Conservation (phyloP, 2,888 invertebrate genomes). For the Microdon myrmicae region DNA sequence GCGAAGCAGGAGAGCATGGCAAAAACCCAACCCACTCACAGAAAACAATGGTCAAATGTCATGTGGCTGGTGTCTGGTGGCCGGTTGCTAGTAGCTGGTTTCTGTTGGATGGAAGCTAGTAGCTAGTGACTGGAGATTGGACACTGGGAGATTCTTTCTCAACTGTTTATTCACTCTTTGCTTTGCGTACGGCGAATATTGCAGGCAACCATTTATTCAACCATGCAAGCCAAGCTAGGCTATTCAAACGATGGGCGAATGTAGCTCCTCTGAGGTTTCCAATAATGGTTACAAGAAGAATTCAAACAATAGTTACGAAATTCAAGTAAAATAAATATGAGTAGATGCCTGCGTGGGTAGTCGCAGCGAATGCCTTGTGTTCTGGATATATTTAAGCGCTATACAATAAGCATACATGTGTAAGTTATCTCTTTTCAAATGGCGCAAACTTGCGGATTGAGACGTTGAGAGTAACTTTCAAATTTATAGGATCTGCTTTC, state of each 20-base stretch:
- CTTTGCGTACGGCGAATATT: slow-evolving; percentile 14
- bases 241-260: slow-evolving; percentile 26
- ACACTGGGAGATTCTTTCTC: slow-evolving; percentile 48
- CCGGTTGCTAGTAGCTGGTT: too few relatives aligned
- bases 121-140: slow-evolving; percentile 10
- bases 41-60: slow-evolving; percentile 51
- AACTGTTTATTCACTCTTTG: slow-evolving; percentile 45
- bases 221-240: slow-evolving; percentile 23
- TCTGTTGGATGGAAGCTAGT: too few relatives aligned
- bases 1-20: slow-evolving; percentile 21
- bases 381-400: slow-evolving; percentile 2
- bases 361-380: slow-evolving; percentile 32
- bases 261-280: slow-evolving; percentile 51
- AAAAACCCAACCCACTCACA: slow-evolving; percentile 28
- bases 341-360: slow-evolving; percentile 48
- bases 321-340: slow-evolving; percentile 53
- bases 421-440: slow-evolving; percentile 16
- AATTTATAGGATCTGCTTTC: slow-evolving; percentile 51
- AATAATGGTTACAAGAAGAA: slow-evolving; percentile 52
- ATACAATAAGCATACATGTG: background rate
- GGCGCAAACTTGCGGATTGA: slow-evolving; percentile 40
- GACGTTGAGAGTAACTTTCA: slow-evolving; percentile 51
- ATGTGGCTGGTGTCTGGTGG: slow-evolving; percentile 33
- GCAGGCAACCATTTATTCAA: slow-evolving; percentile 34
- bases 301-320: slow-evolving; percentile 53